Conservation (phyloP, 2,113 vertebrate genomes). For the Salvelinus sp. region DNA sequence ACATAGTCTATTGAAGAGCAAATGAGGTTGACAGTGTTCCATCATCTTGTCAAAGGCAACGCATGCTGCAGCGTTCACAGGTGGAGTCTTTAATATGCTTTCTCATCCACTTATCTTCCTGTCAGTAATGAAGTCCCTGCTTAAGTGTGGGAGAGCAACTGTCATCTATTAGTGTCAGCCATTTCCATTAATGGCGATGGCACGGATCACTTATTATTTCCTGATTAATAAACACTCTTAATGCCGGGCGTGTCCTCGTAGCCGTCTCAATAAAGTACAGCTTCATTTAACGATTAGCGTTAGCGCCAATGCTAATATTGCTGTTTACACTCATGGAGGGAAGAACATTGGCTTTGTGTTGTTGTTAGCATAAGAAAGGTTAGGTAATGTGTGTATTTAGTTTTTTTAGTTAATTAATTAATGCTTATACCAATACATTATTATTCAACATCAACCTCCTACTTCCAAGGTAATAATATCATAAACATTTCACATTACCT, state of each 20-base stretch:
- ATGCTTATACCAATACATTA: slow-evolving; percentile 50
- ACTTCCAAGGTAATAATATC: slow-evolving; percentile 67
- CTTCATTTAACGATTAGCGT: slow-evolving; percentile 70
- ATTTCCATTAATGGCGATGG: slow-evolving; percentile 73
- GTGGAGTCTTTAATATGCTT: slow-evolving; percentile 60
- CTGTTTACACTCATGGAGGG: slow-evolving; percentile 45
- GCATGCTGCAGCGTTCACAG: slow-evolving; percentile 37
- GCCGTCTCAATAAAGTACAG: slow-evolving; percentile 67
- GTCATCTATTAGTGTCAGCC: slow-evolving; percentile 72
- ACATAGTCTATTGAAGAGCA: slow-evolving; percentile 67
- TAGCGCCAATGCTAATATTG: slow-evolving; percentile 65
- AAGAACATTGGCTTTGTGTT: background rate
- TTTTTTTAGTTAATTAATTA: slow-evolving; percentile 11
- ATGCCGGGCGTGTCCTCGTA: slow-evolving; percentile 54
- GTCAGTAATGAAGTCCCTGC: slow-evolving; percentile 75
- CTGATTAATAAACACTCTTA: slow-evolving; percentile 75
- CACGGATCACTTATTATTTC: slow-evolving; percentile 76
- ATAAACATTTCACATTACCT: slow-evolving; percentile 68
- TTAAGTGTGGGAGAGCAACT: slow-evolving; percentile 64
- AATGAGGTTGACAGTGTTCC: slow-evolving; percentile 71
- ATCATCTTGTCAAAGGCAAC: slow-evolving; percentile 62
- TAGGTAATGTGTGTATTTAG: slow-evolving; percentile 6
- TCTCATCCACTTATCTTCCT: slow-evolving; percentile 70
- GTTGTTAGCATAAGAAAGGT: background rate
- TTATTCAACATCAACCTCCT: slow-evolving; percentile 48